phyloP scores from a whole-genome alignment of 2,797 vertebrate genomes.

The Tolypeutes matacus region DNA sequence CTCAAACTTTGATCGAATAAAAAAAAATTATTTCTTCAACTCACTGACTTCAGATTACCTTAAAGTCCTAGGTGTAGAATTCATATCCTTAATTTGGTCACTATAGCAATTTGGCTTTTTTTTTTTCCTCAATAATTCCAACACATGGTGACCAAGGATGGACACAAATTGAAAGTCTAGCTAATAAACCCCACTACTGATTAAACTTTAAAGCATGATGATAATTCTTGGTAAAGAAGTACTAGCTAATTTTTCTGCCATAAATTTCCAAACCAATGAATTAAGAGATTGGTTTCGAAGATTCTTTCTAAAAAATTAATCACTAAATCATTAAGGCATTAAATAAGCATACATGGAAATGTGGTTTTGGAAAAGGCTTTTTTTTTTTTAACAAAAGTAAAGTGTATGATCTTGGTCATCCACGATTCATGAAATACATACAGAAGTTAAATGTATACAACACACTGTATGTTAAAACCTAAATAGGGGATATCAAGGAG shows the following conservation, averaged over 20 bases:
- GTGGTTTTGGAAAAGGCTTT: not conserved
- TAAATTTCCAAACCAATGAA: not conserved
- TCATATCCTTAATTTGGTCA: not conserved
- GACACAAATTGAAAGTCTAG: not conserved
- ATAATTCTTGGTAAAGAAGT: not conserved
- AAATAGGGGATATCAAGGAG: not conserved
- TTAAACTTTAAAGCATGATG: not conserved
- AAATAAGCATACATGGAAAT: not conserved
- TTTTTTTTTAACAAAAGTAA: not conserved
- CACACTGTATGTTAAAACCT: not conserved
- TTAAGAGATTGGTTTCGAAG: not conserved
- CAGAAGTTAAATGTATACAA: not conserved
- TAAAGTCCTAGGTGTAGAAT: not conserved
- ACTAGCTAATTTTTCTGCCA: not conserved
- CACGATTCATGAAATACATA: not conserved
- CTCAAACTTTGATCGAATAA: not conserved
- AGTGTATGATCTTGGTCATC: not conserved
- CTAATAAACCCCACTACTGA: not conserved
- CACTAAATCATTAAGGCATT: not conserved
- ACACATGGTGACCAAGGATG: not conserved
- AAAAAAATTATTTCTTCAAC: not conserved
- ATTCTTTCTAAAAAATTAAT: not conserved
- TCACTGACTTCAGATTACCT: slow-evolving; percentile 19
- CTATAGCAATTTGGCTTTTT: not conserved
- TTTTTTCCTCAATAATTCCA: not conserved